Evolutionary conservation across 2,113 vertebrate genomes (phyloP).

Genomic region (Apodemus speciosus): DNA sequence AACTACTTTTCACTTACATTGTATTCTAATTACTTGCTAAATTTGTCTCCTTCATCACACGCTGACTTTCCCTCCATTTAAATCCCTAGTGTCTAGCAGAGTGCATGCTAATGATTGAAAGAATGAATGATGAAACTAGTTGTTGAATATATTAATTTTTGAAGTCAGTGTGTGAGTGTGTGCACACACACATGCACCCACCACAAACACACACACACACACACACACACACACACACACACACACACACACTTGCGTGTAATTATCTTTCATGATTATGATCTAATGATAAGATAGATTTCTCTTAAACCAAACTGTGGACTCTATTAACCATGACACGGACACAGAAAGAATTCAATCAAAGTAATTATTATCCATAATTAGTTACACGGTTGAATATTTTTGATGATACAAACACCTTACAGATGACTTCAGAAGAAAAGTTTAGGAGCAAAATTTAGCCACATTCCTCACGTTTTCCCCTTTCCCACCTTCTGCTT

Average conservation of each 20-base stretch:
- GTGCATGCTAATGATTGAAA: conserved; percentile 61
- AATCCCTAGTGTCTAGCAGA: conserved; percentile 54
- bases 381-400: conserved; percentile 20
- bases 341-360: conserved; percentile 40
- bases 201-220: too few relatives aligned
- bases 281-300: background rate
- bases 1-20: conserved; percentile 50
- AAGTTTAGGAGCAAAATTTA: background rate
- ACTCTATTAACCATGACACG: background rate
- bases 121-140: conserved; percentile 56
- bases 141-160: conserved; percentile 61
- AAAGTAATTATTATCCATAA: background rate
- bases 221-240: too few relatives aligned
- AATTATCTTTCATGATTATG: background rate
- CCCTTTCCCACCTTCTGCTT: background rate
- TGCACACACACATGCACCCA: too few relatives aligned
- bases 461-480: background rate
- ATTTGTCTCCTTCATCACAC: conserved; percentile 58
- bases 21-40: conserved; percentile 70
- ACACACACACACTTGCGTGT: too few relatives aligned
- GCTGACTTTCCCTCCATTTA: conserved; percentile 57
- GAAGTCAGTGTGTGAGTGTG: background rate
- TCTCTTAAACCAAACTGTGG: background rate
- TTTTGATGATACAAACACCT: conserved; percentile 15
- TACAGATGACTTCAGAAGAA: background rate